Percentiles rank a stretch among this genome's conserved stretches.
These are phyloP conservation scores for Sylvicapra grimmia DNA, from an alignment of 2,113 vertebrate species.

Conservation along the genomic window DNA sequence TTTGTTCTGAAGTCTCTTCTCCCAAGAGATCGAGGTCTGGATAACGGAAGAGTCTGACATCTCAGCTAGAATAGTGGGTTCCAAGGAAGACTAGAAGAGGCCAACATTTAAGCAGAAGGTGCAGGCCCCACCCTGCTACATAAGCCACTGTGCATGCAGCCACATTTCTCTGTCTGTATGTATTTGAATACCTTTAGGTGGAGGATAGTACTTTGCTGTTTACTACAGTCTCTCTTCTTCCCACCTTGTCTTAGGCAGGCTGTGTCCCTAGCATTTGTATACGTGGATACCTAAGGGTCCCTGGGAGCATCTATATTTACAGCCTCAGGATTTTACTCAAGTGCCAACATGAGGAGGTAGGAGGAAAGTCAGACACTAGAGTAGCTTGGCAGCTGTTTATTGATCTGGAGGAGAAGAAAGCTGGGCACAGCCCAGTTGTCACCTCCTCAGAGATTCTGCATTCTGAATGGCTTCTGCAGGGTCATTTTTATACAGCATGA, in stretches of 20 bases:
- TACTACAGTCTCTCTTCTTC: background rate
- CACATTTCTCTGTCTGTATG: background rate
- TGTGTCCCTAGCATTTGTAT: background rate
- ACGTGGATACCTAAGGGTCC: background rate
- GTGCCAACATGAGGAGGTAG: background rate
- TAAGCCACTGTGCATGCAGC: background rate
- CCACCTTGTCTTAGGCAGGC: background rate
- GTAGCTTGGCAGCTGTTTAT: conserved; percentile 39
- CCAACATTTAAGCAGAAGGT: background rate
- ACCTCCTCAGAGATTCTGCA: conserved; percentile 51
- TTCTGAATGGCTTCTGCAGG: conserved; percentile 75
- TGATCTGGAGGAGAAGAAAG: background rate
- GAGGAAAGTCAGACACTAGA: background rate
- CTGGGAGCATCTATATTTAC: background rate
- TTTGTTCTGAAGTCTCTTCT: background rate
- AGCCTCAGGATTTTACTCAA: background rate
- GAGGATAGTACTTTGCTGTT: background rate
- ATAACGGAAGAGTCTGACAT: background rate
- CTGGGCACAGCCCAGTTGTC: background rate
- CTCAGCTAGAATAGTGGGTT: background rate
- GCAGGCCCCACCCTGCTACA: background rate
- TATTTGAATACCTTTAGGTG: background rate
- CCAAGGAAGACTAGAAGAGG: background rate
- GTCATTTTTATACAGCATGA: conserved; percentile 93
- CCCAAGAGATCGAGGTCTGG: background rate